Evolutionary conservation across 2,888 invertebrate genomes (phyloP).

Genomic region (Tromatobia lineatoria): DNA sequence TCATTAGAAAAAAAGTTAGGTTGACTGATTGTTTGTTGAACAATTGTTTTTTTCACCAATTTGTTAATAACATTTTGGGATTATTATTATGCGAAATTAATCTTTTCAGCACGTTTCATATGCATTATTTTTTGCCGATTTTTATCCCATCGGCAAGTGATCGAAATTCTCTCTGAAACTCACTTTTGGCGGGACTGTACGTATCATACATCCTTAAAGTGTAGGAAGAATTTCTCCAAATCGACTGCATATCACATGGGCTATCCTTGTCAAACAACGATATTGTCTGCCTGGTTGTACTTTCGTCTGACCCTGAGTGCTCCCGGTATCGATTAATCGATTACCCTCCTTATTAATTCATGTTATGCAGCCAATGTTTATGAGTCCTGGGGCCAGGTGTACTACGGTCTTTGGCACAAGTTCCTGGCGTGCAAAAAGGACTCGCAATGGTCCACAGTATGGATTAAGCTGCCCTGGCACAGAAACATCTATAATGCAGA

Average conservation of each 20-base stretch:
- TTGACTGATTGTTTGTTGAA: too few species aligned
- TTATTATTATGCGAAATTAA: too few species aligned
- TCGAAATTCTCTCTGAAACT: too few species aligned
- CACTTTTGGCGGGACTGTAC: too few species aligned
- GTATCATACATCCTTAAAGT: too few species aligned
- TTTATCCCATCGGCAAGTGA: too few species aligned
- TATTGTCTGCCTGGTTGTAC: not conserved
- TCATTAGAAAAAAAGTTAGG: too few species aligned
- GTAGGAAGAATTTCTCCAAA: not conserved
- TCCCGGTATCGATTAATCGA: slow-evolving; percentile 4
- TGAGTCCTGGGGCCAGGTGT: not conserved
- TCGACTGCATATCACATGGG: not conserved
- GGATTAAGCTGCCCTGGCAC: not conserved
- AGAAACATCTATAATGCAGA: not conserved
- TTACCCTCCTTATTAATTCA: slow-evolving; percentile 15
- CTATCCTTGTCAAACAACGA: not conserved
- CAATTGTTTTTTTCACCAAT: too few species aligned
- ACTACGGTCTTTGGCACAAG: not conserved
- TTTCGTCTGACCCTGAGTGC: not conserved
- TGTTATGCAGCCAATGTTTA: not conserved
- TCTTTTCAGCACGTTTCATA: too few species aligned
- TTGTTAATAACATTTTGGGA: too few species aligned
- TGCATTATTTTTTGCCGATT: too few species aligned
- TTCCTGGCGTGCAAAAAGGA: not conserved
- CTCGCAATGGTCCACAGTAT: not conserved